A percentile compares a stretch with the other conserved stretches of the same genome.
These are phyloP conservation scores for Helostoma temminkii DNA, from an alignment of 2,797 vertebrate species.

Conservation along the genomic window DNA sequence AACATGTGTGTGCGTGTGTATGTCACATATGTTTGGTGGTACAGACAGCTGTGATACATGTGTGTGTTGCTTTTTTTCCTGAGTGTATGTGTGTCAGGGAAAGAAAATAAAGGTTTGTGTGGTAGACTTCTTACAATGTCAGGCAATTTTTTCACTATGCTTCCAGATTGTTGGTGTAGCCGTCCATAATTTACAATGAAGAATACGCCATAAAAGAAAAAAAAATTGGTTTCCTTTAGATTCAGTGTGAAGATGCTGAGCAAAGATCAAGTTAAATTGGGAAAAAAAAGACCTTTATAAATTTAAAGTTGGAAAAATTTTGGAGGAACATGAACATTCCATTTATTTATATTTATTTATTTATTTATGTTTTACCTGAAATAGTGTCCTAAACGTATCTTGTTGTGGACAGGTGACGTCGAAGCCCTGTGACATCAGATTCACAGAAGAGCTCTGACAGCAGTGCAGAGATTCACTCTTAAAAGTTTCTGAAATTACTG, in stretches of 20 bases:
- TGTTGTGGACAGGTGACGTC: too few relatives aligned
- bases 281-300: neutral
- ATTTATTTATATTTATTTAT: too few relatives aligned
- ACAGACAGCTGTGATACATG: conserved; percentile 39
- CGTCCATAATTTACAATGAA: neutral
- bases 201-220: neutral
- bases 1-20: neutral
- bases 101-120: conserved; percentile 19
- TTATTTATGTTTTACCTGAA: too few relatives aligned
- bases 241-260: neutral
- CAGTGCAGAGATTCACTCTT: too few relatives aligned
- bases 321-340: too few relatives aligned
- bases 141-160: neutral
- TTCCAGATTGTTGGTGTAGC: neutral
- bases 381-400: too few relatives aligned
- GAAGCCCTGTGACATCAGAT: too few relatives aligned
- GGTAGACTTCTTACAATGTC: conserved; percentile 1
- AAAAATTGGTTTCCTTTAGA: neutral
- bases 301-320: neutral
- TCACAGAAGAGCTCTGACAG: too few relatives aligned
- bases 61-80: conserved; percentile 26
- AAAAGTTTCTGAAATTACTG: too few relatives aligned
- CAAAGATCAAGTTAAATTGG: neutral
- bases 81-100: conserved; percentile 16
- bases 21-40: conserved; percentile 20